These are phyloP conservation scores for Anhinga anhinga DNA, from an alignment of 2,113 vertebrate genomes.

Conservation along the genomic window DNA sequence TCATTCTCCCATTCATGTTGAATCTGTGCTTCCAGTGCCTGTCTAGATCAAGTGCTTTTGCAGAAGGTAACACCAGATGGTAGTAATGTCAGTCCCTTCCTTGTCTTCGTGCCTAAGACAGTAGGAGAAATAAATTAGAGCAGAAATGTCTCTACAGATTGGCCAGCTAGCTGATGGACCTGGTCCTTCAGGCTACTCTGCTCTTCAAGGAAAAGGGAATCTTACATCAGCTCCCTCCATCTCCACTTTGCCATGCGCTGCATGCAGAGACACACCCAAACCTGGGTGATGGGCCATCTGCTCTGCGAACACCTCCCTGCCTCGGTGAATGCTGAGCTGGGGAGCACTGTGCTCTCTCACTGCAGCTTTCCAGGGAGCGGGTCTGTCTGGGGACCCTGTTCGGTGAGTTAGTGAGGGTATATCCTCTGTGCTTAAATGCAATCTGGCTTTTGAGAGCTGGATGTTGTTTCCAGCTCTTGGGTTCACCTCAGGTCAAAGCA, in stretches of 20 bases:
- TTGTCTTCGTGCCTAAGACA: not conserved
- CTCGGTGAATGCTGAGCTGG: not conserved
- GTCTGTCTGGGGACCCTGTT: not conserved
- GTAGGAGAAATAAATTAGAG: not conserved
- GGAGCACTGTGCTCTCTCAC: not conserved
- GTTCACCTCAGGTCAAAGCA: constrained; percentile 62
- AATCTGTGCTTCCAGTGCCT: not conserved
- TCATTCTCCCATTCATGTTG: not conserved
- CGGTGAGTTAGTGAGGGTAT: not conserved
- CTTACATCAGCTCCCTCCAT: not conserved
- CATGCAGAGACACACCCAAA: not conserved
- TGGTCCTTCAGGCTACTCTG: not conserved
- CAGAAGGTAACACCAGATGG: constrained; percentile 32
- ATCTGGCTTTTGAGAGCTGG: constrained; percentile 14
- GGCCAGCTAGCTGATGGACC: not conserved
- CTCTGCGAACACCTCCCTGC: not conserved
- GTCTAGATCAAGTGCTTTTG: not conserved
- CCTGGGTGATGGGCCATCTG: not conserved
- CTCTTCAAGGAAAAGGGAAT: not conserved
- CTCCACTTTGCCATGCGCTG: not conserved
- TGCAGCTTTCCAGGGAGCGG: not conserved
- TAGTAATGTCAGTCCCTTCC: not conserved
- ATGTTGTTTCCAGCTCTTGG: not conserved
- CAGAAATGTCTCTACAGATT: not conserved
- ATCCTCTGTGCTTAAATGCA: not conserved